Evolutionary conservation across 23 tunicate species (phyloP).

Genomic region (Oikopleura albicans): DNA sequence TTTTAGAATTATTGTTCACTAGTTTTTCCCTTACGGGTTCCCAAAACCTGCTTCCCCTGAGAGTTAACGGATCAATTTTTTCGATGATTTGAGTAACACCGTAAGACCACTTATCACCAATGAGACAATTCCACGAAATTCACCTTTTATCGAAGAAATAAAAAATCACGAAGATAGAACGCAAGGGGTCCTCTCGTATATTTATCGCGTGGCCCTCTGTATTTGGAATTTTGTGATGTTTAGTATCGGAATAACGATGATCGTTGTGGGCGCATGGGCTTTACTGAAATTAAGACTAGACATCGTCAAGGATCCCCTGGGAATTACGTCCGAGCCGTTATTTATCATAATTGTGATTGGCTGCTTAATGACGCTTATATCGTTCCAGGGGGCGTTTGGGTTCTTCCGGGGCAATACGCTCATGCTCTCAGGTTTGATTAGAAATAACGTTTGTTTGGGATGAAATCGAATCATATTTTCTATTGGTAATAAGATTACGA

Average conservation of each 20-base stretch:
- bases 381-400: slow-evolving; percentile 48
- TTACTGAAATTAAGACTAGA: neutral
- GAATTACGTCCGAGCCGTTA: slow-evolving; percentile 28
- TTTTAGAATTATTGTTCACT: too few relatives aligned
- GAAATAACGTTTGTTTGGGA: too few relatives aligned
- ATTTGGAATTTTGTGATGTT: neutral
- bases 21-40: too few relatives aligned
- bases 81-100: too few relatives aligned
- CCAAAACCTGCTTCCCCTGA: too few relatives aligned
- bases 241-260: neutral
- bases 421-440: slow-evolving; percentile 21
- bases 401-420: slow-evolving; percentile 57
- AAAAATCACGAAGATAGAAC: neutral
- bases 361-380: slow-evolving; percentile 23
- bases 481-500: too few relatives aligned
- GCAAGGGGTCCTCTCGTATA: neutral
- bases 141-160: neutral
- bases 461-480: too few relatives aligned
- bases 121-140: neutral
- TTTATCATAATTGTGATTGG: slow-evolving; percentile 56
- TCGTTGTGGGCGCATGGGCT: neutral
- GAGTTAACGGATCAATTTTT: too few relatives aligned
- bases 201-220: neutral
- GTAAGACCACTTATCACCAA: neutral
- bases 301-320: neutral